Percentiles rank a stretch among this genome's conserved stretches.
Conservation (phyloP, 2,797 vertebrate species). For the Apodemus agrarius region DNA sequence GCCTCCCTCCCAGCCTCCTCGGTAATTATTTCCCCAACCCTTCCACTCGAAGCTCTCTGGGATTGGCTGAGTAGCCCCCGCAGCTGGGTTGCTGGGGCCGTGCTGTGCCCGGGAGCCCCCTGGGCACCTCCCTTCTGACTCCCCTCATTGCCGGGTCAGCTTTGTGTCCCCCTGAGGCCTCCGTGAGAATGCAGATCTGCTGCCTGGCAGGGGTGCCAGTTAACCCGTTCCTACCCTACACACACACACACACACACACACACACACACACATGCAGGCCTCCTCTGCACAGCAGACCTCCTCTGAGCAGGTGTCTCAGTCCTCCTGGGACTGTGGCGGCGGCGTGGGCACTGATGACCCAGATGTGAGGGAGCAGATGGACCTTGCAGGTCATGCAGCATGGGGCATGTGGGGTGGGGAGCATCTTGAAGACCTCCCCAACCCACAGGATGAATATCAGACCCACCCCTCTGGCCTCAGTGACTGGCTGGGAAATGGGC, state of each 20-base stretch:
- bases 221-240: constrained; percentile 69
- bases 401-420: rapidly evolving
- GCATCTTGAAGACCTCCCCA: neutral
- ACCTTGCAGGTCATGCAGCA: rapidly evolving
- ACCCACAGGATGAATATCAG: neutral
- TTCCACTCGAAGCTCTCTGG: constrained; percentile 60
- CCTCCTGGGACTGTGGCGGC: neutral
- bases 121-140: constrained; percentile 54
- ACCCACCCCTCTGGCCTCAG: neutral
- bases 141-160: constrained; percentile 65
- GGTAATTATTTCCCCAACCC: constrained; percentile 82
- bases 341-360: neutral
- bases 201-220: constrained; percentile 74
- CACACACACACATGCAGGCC: too few species aligned
- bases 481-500: neutral
- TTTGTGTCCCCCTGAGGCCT: constrained; percentile 82
- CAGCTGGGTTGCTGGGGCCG: constrained; percentile 58
- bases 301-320: neutral
- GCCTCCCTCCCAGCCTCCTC: constrained; percentile 79
- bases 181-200: constrained; percentile 79
- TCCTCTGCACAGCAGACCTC: neutral
- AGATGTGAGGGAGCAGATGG: neutral
- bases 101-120: constrained; percentile 33
- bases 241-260: too few species aligned
- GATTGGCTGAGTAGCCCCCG: constrained; percentile 63